Evolutionary conservation across 2,888 invertebrate species (phyloP).

Genomic region (Lepidonotus clava): DNA sequence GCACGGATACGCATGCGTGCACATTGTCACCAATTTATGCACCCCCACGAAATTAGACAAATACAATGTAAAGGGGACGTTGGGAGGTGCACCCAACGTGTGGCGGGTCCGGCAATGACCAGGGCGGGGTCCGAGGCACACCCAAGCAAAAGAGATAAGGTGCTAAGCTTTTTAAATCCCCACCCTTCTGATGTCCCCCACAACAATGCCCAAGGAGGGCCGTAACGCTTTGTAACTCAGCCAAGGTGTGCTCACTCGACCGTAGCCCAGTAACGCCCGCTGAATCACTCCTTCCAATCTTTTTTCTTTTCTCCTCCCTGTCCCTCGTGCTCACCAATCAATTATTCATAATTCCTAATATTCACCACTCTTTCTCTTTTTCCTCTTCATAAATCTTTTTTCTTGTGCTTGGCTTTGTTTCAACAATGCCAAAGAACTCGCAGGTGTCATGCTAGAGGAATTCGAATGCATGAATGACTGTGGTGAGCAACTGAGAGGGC

Average conservation of each 20-base stretch:
- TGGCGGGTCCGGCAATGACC: neutral
- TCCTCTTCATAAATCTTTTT: neutral
- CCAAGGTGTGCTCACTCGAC: neutral
- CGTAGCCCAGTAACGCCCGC: neutral
- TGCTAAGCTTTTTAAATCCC: neutral
- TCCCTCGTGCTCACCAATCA: neutral
- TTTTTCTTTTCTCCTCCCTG: neutral
- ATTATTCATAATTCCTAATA: conserved; percentile 11
- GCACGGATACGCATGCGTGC: conserved; percentile 36
- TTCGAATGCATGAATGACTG: neutral
- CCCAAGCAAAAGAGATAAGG: conserved; percentile 26
- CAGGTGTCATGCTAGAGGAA: neutral
- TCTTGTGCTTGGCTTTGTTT: neutral
- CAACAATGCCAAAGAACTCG: neutral
- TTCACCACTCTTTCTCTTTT: neutral
- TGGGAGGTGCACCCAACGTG: neutral
- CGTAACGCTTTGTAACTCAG: conserved; percentile 34
- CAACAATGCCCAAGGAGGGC: neutral
- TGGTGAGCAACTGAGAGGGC: neutral
- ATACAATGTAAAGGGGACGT: neutral
- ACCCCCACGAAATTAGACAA: conserved; percentile 30
- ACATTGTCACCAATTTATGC: conserved; percentile 40
- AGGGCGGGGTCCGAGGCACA: neutral
- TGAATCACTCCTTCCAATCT: conserved; percentile 24
- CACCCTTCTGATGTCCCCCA: neutral